phyloP scores from a whole-genome alignment of 1,140 invertebrate genomes.

The Drosophila persimilis region DNA sequence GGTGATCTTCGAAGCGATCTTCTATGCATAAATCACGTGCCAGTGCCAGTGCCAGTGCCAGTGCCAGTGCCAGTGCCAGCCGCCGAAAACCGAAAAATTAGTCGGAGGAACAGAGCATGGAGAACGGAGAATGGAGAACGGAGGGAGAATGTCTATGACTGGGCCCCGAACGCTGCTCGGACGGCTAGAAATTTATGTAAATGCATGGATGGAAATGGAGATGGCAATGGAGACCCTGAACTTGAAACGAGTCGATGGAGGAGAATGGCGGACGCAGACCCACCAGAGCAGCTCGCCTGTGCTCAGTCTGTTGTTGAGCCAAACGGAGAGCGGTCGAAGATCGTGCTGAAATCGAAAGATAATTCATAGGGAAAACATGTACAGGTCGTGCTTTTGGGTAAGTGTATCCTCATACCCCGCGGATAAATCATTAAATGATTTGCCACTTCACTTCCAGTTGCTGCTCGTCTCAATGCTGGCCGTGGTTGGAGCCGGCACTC shows the following conservation, averaged over 20 bases:
- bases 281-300: conserved; percentile 4
- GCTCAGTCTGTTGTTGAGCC: conserved; percentile 57
- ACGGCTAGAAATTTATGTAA: conserved; percentile 72
- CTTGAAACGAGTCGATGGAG: conserved; percentile 60
- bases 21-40: conserved; percentile 75
- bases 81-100: conserved; percentile 33
- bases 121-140: conserved; percentile 19
- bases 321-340: conserved; percentile 40
- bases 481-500: conserved; percentile 26
- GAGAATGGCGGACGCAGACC: conserved; percentile 19
- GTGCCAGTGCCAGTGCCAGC: conserved; percentile 18
- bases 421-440: not conserved
- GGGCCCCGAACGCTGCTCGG: conserved; percentile 21
- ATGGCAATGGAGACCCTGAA: conserved; percentile 56
- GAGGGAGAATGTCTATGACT: conserved; percentile 41
- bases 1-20: conserved; percentile 10
- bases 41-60: conserved; percentile 23
- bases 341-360: conserved; percentile 8
- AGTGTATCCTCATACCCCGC: not conserved
- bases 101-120: conserved; percentile 19
- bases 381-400: conserved; percentile 55
- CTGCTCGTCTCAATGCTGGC: conserved; percentile 36
- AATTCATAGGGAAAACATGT: conserved; percentile 38
- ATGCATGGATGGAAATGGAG: conserved; percentile 46
- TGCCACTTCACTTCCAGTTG: conserved; percentile 59